Conservation (phyloP, 2,888 invertebrate species). For the Drosophila affinis region DNA sequence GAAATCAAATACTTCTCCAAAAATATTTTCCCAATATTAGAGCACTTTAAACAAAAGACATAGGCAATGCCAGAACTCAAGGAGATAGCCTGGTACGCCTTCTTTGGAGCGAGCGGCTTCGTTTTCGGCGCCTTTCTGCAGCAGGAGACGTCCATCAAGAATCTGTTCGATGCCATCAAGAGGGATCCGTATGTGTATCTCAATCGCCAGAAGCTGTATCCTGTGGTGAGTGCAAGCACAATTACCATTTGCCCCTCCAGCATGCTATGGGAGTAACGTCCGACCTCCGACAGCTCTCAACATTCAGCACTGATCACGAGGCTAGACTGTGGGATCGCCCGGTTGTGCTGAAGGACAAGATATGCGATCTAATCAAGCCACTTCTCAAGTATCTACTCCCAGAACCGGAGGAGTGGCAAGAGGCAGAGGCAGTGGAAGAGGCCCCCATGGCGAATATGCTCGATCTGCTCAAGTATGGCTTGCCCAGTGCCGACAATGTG, state of each 20-base stretch:
- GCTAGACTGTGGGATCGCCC: slow-evolving; percentile 52
- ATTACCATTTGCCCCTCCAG: background rate
- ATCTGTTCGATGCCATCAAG: slow-evolving; percentile 46
- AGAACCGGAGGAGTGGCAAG: slow-evolving; percentile 1
- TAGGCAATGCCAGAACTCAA: background rate
- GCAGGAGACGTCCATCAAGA: slow-evolving; percentile 54
- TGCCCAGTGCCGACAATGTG: slow-evolving; percentile 60
- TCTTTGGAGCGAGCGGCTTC: slow-evolving; percentile 58
- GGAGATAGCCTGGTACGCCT: slow-evolving; percentile 38
- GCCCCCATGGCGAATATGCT: slow-evolving; percentile 37
- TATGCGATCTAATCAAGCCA: slow-evolving; percentile 46
- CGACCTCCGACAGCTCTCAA: slow-evolving; percentile 44
- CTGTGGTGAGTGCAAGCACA: slow-evolving; percentile 45
- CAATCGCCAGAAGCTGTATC: slow-evolving; percentile 61
- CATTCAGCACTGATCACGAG: slow-evolving; percentile 58
- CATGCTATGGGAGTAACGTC: background rate
- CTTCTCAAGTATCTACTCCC: slow-evolving; percentile 41
- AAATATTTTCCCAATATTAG: background rate
- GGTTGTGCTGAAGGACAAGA: slow-evolving; percentile 28
- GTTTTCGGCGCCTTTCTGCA: slow-evolving; percentile 61
- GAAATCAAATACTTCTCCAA: no score
- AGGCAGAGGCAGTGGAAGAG: no score
- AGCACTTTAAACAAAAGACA: background rate
- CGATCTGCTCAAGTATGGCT: slow-evolving; percentile 58
- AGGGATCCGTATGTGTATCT: slow-evolving; percentile 60